Percentiles rank a stretch among this genome's conserved stretches.
Evolutionary conservation across 2,113 vertebrate genomes (phyloP).

Genomic region (Terrapene triunguis): DNA sequence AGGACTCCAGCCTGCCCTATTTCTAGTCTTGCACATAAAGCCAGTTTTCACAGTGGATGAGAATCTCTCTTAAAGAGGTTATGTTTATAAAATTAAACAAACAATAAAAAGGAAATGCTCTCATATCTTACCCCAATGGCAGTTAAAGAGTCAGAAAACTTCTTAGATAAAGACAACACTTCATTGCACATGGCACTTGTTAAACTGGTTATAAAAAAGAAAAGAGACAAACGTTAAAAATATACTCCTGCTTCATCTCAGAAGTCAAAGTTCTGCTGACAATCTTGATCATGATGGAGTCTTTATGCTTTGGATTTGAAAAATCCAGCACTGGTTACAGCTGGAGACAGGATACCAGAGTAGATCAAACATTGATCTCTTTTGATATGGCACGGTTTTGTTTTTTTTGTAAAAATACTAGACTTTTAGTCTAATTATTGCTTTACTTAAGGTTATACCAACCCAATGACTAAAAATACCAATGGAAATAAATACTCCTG

Average conservation of each 20-base stretch:
- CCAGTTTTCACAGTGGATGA: accelerated
- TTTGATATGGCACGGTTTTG: not conserved
- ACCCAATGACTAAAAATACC: not conserved
- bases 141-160: constrained; percentile 89
- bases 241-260: not conserved
- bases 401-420: not conserved
- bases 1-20: not conserved
- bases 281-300: not conserved
- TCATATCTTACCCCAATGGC: constrained; percentile 87
- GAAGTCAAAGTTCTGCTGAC: not conserved
- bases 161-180: constrained; percentile 89
- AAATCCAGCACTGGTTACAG: not conserved
- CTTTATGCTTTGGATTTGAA: not conserved
- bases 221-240: constrained; percentile 42
- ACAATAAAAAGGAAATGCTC: not conserved
- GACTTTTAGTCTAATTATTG: not conserved
- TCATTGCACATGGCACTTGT: constrained; percentile 96
- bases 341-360: not conserved
- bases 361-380: not conserved
- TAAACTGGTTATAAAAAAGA: constrained; percentile 83
- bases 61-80: not conserved
- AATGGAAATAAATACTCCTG: not conserved
- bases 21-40: not conserved
- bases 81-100: not conserved
- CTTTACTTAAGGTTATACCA: not conserved